phyloP scores from a whole-genome alignment of 2,888 invertebrate species.

The Dicycla oo region DNA sequence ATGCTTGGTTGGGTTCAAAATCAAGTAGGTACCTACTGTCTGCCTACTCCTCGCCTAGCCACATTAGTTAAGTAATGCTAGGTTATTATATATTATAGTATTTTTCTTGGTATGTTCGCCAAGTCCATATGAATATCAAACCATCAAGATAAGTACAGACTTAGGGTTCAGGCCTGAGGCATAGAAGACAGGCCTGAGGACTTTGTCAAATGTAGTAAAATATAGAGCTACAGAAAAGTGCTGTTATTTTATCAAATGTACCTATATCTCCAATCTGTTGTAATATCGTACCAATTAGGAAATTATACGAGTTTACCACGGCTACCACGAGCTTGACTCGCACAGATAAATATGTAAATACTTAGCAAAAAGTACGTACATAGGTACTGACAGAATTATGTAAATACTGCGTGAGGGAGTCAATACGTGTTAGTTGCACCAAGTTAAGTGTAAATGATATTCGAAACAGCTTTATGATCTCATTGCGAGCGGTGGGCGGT shows the following conservation, averaged over 20 bases:
- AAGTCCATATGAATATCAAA: background rate
- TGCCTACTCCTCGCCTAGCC: constrained; percentile 7
- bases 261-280: background rate
- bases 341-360: constrained; percentile 42
- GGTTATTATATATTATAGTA: background rate
- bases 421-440: constrained; percentile 71
- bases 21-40: background rate
- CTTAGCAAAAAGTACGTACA: constrained; percentile 46
- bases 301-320: constrained; percentile 11
- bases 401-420: constrained; percentile 70
- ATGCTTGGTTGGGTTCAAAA: constrained; percentile 26
- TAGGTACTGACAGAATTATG: constrained; percentile 61
- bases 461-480: constrained; percentile 85
- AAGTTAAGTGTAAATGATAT: constrained; percentile 84
- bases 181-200: background rate
- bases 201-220: background rate
- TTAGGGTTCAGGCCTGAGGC: no score
- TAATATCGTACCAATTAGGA: constrained; percentile 15
- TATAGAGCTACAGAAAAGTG: constrained; percentile 14
- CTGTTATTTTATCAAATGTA: no score
- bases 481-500: constrained; percentile 86
- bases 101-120: background rate
- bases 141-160: constrained; percentile 8
- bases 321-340: constrained; percentile 9
- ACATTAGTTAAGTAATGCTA: background rate